Conservation (phyloP, 2,113 vertebrate genomes). For the Calyptomena viridis region DNA sequence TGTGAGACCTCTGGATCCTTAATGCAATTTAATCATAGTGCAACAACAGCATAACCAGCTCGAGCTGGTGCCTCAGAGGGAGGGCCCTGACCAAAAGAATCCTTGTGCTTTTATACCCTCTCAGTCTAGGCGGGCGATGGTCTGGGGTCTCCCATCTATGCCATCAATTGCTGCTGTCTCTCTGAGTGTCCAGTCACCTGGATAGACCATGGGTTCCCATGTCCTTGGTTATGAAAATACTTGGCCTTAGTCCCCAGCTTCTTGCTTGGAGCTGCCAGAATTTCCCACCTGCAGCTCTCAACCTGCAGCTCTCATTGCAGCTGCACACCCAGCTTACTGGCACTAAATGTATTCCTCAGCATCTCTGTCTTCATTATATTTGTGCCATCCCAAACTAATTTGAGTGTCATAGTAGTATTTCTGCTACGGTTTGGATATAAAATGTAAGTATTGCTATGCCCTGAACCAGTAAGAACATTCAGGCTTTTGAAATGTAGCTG, state of each 20-base stretch:
- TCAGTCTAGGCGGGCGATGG: too few species aligned
- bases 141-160: not conserved
- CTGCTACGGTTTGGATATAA: not conserved
- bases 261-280: not conserved
- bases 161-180: not conserved
- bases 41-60: not conserved
- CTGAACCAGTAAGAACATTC: not conserved
- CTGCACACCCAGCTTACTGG: not conserved
- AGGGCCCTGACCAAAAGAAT: rapidly evolving
- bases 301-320: not conserved
- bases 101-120: not conserved
- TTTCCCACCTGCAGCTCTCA: not conserved
- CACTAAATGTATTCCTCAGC: not conserved
- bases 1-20: not conserved
- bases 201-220: not conserved
- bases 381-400: not conserved
- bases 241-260: rapidly evolving
- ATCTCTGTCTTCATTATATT: not conserved
- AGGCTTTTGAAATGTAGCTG: not conserved
- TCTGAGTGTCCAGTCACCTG: rapidly evolving
- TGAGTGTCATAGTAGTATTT: not conserved
- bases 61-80: not conserved
- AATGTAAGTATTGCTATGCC: not conserved
- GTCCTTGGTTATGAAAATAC: not conserved
- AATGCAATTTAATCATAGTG: not conserved